Evolutionary conservation across 2,888 invertebrate species (phyloP).

Genomic region (Zaprionus obscuricornis): DNA sequence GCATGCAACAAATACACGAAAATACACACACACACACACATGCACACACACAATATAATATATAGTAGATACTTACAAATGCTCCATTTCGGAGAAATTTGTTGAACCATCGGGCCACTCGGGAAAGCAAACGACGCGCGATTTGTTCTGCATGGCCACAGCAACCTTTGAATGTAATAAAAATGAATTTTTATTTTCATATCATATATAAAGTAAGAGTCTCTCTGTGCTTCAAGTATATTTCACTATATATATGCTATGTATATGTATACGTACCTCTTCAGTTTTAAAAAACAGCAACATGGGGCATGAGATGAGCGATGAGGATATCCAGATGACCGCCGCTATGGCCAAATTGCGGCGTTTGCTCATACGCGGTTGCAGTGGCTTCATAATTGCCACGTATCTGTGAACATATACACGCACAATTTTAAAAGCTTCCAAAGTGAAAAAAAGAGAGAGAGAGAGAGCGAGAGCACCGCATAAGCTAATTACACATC

Average conservation of each 20-base stretch:
- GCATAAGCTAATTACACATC: too few relatives aligned
- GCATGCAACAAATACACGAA: conserved; percentile 26
- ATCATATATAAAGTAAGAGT: background rate
- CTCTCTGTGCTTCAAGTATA: background rate
- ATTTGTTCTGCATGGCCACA: conserved; percentile 85
- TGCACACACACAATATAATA: too few relatives aligned
- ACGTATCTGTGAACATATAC: conserved; percentile 89
- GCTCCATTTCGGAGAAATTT: conserved; percentile 88
- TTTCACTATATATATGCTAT: too few relatives aligned
- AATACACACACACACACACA: background rate
- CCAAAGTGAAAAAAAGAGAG: background rate
- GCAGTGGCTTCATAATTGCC: conserved; percentile 96
- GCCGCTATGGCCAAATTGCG: conserved; percentile 92
- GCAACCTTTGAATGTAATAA: conserved; percentile 77
- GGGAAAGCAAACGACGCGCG: conserved; percentile 90
- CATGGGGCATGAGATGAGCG: conserved; percentile 92
- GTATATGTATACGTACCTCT: conserved; percentile 61
- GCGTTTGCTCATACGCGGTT: conserved; percentile 93
- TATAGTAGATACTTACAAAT: conserved; percentile 87
- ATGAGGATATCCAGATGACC: conserved; percentile 92
- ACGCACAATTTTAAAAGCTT: conserved; percentile 27
- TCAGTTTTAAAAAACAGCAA: conserved; percentile 92
- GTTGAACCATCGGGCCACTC: conserved; percentile 94
- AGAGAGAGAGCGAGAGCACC: too few relatives aligned
- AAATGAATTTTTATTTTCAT: conserved; percentile 5